Evolutionary conservation across 2,113 vertebrate species (phyloP).

Genomic region (Tricholaema leucomelas): DNA sequence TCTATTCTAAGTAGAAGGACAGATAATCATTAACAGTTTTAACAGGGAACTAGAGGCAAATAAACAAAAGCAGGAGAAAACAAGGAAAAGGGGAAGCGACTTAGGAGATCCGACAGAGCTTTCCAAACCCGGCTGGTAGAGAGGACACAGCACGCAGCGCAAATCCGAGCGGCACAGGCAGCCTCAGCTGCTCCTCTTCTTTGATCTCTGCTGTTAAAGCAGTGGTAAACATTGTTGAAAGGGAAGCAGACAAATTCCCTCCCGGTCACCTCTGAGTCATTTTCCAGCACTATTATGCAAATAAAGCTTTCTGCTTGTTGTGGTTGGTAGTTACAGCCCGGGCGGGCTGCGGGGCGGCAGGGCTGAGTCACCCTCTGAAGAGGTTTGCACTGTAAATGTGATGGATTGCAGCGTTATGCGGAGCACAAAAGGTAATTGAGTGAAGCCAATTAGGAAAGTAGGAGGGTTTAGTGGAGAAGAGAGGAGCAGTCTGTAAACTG

Average conservation of each 20-base stretch:
- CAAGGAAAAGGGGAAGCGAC: background rate
- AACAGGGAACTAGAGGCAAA: too few species aligned
- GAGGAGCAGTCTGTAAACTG: constrained; percentile 17
- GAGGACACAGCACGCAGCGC: background rate
- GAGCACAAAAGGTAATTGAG: constrained; percentile 48
- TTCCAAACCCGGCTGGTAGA: background rate
- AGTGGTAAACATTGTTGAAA: background rate
- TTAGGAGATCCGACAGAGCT: background rate
- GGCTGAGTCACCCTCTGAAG: constrained; percentile 48
- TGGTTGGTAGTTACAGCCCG: background rate
- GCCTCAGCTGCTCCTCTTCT: background rate
- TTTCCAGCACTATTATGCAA: constrained; percentile 35
- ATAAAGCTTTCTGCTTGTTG: constrained; percentile 36
- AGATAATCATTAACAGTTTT: too few species aligned
- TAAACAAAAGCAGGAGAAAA: background rate
- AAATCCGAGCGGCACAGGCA: background rate
- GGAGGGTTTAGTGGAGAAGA: constrained; percentile 25
- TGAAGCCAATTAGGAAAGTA: constrained; percentile 56
- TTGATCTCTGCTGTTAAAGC: background rate
- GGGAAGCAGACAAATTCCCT: background rate
- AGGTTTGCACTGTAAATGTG: constrained; percentile 34
- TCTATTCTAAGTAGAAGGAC: too few species aligned
- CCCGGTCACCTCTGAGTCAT: constrained; percentile 19
- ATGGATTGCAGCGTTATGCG: constrained; percentile 49
- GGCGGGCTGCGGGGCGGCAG: constrained; percentile 8